Percentiles rank a stretch among this genome's conserved stretches.
Evolutionary conservation across 2,797 vertebrate genomes (phyloP).

Genomic region (Zenarchopterus dispar): DNA sequence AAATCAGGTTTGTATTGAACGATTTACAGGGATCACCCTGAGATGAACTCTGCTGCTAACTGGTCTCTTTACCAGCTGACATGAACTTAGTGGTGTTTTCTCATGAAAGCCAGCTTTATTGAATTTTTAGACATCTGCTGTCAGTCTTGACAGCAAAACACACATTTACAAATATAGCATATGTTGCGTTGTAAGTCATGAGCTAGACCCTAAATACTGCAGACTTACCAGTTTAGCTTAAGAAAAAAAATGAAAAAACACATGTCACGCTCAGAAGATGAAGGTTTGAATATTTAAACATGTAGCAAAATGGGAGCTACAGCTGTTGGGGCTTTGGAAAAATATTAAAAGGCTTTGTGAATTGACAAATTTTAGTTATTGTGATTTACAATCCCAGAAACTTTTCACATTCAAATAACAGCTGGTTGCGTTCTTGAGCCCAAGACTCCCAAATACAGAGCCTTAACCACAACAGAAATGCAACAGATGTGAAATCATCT

Average conservation of each 20-base stretch:
- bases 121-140: constrained; percentile 55
- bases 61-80: constrained; percentile 60
- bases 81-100: constrained; percentile 62
- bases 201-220: too few species aligned
- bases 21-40: too few species aligned
- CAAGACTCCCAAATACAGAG: too few species aligned
- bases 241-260: constrained; percentile 50
- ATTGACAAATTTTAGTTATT: too few species aligned
- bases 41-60: constrained; percentile 60
- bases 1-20: too few species aligned
- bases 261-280: constrained; percentile 27
- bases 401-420: too few species aligned
- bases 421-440: too few species aligned
- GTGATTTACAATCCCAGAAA: too few species aligned
- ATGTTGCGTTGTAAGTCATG: too few species aligned
- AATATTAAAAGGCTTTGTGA: too few species aligned
- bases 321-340: constrained; percentile 26
- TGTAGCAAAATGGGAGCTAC: constrained; percentile 17
- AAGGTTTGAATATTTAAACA: constrained; percentile 38
- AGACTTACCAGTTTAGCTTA: constrained; percentile 11
- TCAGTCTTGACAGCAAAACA: constrained; percentile 28
- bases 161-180: constrained; percentile 16
- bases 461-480: constrained; percentile 7
- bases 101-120: constrained; percentile 48
- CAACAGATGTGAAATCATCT: constrained; percentile 44